Conservation (phyloP, 2,888 invertebrate genomes). For the Steinernema carpocapsae region DNA sequence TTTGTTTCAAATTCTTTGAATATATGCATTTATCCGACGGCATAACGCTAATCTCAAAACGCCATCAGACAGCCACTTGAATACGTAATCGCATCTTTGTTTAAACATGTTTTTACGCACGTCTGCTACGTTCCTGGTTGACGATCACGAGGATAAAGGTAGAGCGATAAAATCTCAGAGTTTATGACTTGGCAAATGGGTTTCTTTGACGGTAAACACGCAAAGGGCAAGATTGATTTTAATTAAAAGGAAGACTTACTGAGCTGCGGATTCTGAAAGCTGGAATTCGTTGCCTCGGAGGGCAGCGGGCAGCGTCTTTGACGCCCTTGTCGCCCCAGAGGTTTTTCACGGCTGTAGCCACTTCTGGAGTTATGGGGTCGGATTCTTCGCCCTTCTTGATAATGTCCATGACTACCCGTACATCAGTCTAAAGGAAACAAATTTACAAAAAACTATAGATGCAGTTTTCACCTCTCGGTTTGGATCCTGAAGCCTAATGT, state of each 20-base stretch:
- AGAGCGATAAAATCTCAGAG: too few species aligned
- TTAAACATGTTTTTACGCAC: too few species aligned
- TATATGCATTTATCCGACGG: too few species aligned
- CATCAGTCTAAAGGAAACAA: conserved; percentile 49
- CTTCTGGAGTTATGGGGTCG: conserved; percentile 60
- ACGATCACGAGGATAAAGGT: too few species aligned
- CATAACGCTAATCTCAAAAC: too few species aligned
- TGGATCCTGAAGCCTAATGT: conserved; percentile 92
- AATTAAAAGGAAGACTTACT: conserved; percentile 49
- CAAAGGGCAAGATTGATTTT: not conserved
- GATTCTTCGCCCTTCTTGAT: conserved; percentile 65
- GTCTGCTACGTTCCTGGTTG: too few species aligned
- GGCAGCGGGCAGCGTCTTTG: conserved; percentile 39
- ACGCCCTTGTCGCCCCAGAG: conserved; percentile 62
- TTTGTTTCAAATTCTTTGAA: too few species aligned
- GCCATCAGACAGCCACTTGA: too few species aligned
- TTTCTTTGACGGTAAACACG: not conserved
- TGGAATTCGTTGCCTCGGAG: conserved; percentile 65
- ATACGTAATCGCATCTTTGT: too few species aligned
- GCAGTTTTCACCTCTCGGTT: conserved; percentile 84
- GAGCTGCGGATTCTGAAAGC: conserved; percentile 62
- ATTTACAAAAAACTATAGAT: too few species aligned
- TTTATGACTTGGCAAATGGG: not conserved
- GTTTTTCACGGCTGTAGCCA: conserved; percentile 54
- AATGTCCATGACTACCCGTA: conserved; percentile 60